A percentile compares a stretch with the other conserved stretches of the same genome.
Conservation (phyloP, 1,140 invertebrate genomes). For the Lasaia peninsularis region DNA sequence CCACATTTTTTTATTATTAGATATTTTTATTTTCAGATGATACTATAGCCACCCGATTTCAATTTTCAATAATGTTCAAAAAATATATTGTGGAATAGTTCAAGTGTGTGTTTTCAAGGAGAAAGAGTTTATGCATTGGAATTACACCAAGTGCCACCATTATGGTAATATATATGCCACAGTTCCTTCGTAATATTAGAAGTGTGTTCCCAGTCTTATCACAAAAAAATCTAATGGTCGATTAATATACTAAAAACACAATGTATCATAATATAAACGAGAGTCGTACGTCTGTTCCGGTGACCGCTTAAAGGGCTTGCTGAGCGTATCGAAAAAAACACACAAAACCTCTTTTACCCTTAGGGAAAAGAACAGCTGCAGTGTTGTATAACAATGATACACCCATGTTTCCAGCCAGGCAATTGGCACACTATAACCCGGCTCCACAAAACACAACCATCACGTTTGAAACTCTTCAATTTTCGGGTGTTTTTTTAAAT, state of each 20-base stretch:
- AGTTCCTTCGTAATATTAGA: no score
- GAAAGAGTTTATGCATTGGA: no score
- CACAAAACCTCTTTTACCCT: constrained; percentile 69
- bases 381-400: constrained; percentile 72
- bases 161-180: no score
- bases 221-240: not conserved
- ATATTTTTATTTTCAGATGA: no score
- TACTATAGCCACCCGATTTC: no score
- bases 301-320: constrained; percentile 65
- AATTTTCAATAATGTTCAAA: no score
- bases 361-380: constrained; percentile 68
- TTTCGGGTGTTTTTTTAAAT: constrained; percentile 29
- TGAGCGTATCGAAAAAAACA: constrained; percentile 49
- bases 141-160: no score
- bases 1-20: no score
- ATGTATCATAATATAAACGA: constrained; percentile 51
- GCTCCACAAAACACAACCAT: constrained; percentile 26
- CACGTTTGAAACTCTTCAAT: not conserved
- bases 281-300: constrained; percentile 46
- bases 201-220: no score
- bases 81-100: no score
- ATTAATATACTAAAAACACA: constrained; percentile 29
- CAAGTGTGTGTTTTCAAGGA: no score
- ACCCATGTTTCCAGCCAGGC: constrained; percentile 60
- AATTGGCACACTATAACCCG: constrained; percentile 55